Conservation (phyloP, 2,888 invertebrate genomes). For the Cepaea hortensis region DNA sequence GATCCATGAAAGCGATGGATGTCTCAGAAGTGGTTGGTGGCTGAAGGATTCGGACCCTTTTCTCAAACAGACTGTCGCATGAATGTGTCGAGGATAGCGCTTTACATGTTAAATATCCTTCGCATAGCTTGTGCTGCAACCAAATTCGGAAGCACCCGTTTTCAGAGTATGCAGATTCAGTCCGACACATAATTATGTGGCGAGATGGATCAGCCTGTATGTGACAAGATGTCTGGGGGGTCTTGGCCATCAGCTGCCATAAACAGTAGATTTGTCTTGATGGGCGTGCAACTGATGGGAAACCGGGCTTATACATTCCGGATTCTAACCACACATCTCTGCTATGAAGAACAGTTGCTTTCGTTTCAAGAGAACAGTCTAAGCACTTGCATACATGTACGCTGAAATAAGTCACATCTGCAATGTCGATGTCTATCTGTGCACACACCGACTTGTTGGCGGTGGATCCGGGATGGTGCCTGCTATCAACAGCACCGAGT, state of each 20-base stretch:
- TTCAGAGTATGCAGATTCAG: not conserved
- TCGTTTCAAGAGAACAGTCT: not conserved
- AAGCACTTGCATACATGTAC: not conserved
- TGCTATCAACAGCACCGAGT: not conserved
- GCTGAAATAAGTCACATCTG: not conserved
- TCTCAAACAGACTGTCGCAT: not conserved
- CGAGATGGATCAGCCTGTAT: not conserved
- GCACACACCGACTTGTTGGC: not conserved
- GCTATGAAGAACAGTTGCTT: not conserved
- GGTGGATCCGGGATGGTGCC: not conserved
- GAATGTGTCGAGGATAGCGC: not conserved
- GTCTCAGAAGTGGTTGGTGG: not conserved
- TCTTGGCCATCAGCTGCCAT: not conserved
- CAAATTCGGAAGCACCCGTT: not conserved
- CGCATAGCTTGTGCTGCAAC: not conserved
- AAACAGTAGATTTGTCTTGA: not conserved
- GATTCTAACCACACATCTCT: not conserved
- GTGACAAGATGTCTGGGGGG: not conserved
- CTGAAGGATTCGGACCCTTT: not conserved
- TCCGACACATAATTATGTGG: not conserved
- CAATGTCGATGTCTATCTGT: not conserved
- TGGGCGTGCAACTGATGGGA: not conserved
- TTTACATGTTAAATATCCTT: not conserved
- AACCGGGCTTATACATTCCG: not conserved
- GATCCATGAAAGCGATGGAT: too few relatives aligned